Base-by-base conservation (phyloP, 2,797 vertebrate genomes). In the Amphiprion clarkii region DNA sequence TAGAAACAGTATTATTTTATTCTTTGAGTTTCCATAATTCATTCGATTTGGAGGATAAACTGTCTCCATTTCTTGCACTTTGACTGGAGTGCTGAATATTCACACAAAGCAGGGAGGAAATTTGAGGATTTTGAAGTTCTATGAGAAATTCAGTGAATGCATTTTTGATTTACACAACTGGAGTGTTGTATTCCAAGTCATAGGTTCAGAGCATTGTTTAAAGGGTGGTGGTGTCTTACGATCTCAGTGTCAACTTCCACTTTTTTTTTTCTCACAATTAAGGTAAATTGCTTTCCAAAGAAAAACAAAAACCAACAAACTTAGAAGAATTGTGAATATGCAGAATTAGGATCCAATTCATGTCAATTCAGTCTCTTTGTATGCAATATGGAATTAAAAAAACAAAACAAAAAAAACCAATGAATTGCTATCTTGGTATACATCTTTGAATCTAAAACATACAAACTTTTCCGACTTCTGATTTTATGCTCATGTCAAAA, bases 21-120 rank as follows among this genome's bases (percentile, higher is more conserved):
- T 69, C 1, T 36, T 67, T 70, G 5, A 27, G 19, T 72, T 56
- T 40, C 13, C 17, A 33, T 46, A 55, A 70, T 5, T 53, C 52
- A 40, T 71, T 74, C 2, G 3, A 31, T 66, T 31, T 59, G 55
- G 44, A 52, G 55, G n/a, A 70, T 59, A 51, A 67, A 76, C 23
- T 3, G 14, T 48, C 49, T 57, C 25, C 12, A 21, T 58, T 0
- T 48, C 23, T 68, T 27, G 67, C n/a, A 36, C 11, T 27, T 52
- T 21, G 27, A 56, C 36, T 57, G 3, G 58, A 29, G 23, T 2
- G 29, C 46, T 46, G 8, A 29, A 55, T 39, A 55, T 36, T 39
- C 53, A 54, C 4, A 49, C n/a, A 71, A 27, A 71, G 58, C 25
- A 61, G 14, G 29, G 23, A 68, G 27, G 23, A 73, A 10, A 46